Evolutionary conservation across 2,797 vertebrate species (phyloP).

Genomic region (Cottoperca gobio): DNA sequence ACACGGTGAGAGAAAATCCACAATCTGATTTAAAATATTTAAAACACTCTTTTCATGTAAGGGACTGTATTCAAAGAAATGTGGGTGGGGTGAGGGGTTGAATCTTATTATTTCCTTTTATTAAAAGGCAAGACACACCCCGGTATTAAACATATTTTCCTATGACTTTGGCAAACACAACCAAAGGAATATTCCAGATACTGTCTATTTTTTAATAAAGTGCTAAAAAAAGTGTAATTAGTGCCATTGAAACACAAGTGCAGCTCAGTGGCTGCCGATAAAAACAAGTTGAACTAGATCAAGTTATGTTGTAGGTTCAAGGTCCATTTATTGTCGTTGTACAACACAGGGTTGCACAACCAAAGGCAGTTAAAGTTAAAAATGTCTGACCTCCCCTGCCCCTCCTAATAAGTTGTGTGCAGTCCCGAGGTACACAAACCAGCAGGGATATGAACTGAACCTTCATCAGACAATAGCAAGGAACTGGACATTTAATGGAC

Average conservation of each 20-base stretch:
- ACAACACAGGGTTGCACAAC: neutral
- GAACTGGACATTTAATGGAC: conserved; percentile 8
- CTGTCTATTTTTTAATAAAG: neutral
- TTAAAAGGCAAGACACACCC: neutral
- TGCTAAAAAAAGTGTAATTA: neutral
- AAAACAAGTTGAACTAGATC: no score
- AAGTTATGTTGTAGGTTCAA: neutral
- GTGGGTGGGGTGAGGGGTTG: neutral
- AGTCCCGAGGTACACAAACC: conserved; percentile 11
- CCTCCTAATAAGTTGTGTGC: no score
- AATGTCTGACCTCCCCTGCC: no score
- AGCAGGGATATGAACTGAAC: conserved; percentile 10
- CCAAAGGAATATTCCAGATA: neutral
- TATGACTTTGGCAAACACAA: neutral
- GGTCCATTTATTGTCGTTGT: neutral
- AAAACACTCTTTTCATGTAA: neutral
- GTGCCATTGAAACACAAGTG: neutral
- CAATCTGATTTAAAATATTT: neutral
- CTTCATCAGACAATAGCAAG: conserved; percentile 8
- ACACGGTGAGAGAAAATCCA: conserved; percentile 21
- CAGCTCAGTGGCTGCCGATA: neutral
- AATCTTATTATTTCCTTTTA: neutral
- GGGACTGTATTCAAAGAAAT: neutral
- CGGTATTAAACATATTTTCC: neutral
- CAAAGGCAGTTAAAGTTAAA: no score